These are phyloP conservation scores for Tenthredo distinguenda DNA, from an alignment of 2,888 invertebrate genomes.

Conservation along the genomic window DNA sequence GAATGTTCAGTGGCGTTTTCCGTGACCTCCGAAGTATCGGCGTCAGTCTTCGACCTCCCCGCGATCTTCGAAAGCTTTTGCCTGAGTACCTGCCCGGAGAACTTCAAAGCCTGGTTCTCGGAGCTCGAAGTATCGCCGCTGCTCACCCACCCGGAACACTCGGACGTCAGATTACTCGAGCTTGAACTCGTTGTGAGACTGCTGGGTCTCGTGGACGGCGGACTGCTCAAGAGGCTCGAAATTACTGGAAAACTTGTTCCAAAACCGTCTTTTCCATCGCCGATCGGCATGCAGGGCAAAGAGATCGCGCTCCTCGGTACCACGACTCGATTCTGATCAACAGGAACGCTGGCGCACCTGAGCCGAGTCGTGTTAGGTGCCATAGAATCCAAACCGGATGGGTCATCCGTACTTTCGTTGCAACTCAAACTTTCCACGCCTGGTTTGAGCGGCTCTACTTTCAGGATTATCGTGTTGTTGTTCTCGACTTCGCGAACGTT, in stretches of 20 bases:
- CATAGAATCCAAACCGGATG: slow-evolving; percentile 49
- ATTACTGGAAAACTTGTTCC: slow-evolving; percentile 69
- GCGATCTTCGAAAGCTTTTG: slow-evolving; percentile 84
- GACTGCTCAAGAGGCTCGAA: slow-evolving; percentile 69
- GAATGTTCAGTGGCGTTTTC: slow-evolving; percentile 79
- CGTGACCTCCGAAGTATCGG: slow-evolving; percentile 63
- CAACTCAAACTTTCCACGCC: slow-evolving; percentile 56
- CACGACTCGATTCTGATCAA: slow-evolving; percentile 72
- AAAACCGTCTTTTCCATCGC: slow-evolving; percentile 73
- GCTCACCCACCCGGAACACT: slow-evolving; percentile 94
- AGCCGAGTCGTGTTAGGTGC: slow-evolving; percentile 68
- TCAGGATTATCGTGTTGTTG: slow-evolving; percentile 67
- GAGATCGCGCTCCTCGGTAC: slow-evolving; percentile 76
- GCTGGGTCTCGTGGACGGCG: slow-evolving; percentile 71
- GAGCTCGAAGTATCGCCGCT: slow-evolving; percentile 81
- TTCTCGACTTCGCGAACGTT: slow-evolving; percentile 70
- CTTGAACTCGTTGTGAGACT: slow-evolving; percentile 80
- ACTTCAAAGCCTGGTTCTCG: slow-evolving; percentile 65
- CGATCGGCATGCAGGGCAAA: slow-evolving; percentile 75
- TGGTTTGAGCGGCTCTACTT: slow-evolving; percentile 66
- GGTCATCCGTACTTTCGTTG: slow-evolving; percentile 66
- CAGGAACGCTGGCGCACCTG: slow-evolving; percentile 76
- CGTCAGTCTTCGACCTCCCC: slow-evolving; percentile 77
- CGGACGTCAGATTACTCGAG: slow-evolving; percentile 85
- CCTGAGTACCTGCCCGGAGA: slow-evolving; percentile 83